A percentile compares a stretch with the other conserved stretches of the same genome.
Conservation (phyloP, 2,888 invertebrate species). For the Rapana venosa region DNA sequence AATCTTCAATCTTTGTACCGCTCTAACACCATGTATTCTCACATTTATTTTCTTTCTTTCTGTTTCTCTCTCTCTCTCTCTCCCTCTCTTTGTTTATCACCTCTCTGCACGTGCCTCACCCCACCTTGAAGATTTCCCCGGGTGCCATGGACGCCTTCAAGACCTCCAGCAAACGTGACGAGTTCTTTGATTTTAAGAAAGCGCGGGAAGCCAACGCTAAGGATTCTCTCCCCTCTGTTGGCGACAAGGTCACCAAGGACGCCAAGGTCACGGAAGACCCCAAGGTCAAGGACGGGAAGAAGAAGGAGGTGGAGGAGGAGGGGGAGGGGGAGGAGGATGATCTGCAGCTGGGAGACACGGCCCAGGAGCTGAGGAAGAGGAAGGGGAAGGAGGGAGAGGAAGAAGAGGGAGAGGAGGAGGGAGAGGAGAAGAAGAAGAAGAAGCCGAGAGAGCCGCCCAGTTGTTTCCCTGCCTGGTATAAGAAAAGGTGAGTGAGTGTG, state of each 20-base stretch:
- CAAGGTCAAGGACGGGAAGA: not conserved
- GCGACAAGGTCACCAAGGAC: conserved; percentile 3
- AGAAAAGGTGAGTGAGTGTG: conserved; percentile 30
- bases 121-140: not conserved
- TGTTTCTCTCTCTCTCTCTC: not conserved
- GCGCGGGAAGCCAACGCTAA: conserved; percentile 19
- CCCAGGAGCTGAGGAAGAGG: conserved; percentile 53
- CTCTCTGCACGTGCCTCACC: not conserved
- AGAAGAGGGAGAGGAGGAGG: conserved; percentile 38
- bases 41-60: not conserved
- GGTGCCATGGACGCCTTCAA: conserved; percentile 34
- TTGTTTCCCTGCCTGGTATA: conserved; percentile 42
- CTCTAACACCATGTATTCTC: not conserved
- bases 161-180: conserved; percentile 22
- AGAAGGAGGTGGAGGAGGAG: not conserved
- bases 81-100: not conserved
- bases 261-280: conserved; percentile 7
- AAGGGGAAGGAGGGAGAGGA: conserved; percentile 47
- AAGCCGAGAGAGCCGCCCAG: conserved; percentile 24
- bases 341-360: conserved; percentile 62
- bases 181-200: conserved; percentile 24
- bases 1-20: too few relatives aligned
- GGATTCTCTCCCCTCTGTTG: conserved; percentile 29
- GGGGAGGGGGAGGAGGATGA: conserved; percentile 50
- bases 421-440: conserved; percentile 12